These are phyloP conservation scores for Noturus placidus DNA, from an alignment of 2,113 vertebrate genomes.

Conservation along the genomic window DNA sequence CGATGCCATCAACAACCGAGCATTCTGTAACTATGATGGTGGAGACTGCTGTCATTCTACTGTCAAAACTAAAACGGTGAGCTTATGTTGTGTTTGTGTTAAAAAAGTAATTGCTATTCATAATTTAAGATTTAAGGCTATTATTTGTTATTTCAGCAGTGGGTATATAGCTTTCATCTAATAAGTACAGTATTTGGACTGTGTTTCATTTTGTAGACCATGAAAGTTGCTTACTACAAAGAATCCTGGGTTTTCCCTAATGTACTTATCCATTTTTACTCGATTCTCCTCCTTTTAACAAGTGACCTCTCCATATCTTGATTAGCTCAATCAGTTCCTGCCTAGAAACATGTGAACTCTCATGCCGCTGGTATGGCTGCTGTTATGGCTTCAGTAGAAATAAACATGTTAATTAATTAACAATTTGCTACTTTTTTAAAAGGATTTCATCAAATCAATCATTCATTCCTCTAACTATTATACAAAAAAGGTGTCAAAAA, in stretches of 20 bases:
- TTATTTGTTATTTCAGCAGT: conserved; percentile 1
- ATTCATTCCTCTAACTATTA: neutral
- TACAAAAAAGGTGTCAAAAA: neutral
- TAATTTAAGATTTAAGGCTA: neutral
- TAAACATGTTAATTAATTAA: neutral
- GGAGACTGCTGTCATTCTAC: conserved; percentile 97
- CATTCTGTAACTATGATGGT: conserved; percentile 97
- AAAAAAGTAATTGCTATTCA: neutral
- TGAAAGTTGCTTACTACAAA: neutral
- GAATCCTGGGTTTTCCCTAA: neutral
- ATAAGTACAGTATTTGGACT: neutral
- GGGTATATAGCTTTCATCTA: neutral
- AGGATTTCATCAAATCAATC: neutral
- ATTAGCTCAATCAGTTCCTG: neutral
- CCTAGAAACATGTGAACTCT: neutral
- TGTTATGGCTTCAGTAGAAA: neutral
- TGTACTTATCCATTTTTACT: neutral
- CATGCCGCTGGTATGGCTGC: neutral
- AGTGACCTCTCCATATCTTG: neutral
- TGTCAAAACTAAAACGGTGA: conserved; percentile 95
- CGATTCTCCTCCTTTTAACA: neutral
- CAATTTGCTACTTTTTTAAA: neutral
- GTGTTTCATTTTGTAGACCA: neutral
- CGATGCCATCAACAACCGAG: conserved; percentile 94
- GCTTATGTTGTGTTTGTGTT: neutral